These are phyloP conservation scores for Sinodicranocentrus sp. DNA, from an alignment of 2,888 invertebrate genomes.

Conservation along the genomic window DNA sequence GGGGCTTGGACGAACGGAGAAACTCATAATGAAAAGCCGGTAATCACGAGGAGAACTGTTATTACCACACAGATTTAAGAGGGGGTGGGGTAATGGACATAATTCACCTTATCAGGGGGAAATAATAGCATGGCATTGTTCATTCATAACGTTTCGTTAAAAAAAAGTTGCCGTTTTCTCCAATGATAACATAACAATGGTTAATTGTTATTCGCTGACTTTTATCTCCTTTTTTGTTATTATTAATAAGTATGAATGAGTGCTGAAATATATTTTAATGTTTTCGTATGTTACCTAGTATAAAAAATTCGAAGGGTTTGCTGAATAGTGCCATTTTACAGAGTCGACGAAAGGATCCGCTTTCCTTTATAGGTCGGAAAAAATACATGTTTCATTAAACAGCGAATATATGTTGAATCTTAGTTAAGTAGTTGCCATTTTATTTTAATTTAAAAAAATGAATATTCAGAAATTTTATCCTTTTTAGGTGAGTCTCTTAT, in stretches of 20 bases:
- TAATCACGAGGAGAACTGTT: constrained; percentile 75
- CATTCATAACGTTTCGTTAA: neutral
- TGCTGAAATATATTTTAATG: neutral
- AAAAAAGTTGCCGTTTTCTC: neutral
- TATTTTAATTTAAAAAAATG: neutral
- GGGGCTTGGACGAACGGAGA: constrained; percentile 62
- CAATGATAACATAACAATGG: neutral
- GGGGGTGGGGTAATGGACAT: neutral
- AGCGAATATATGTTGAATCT: neutral
- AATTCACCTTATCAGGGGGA: neutral
- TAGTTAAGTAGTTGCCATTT: neutral
- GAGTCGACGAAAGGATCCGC: neutral
- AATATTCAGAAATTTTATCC: neutral
- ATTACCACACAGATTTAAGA: constrained; percentile 74
- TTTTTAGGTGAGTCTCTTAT: no score
- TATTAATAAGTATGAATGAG: neutral
- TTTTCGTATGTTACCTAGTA: constrained; percentile 3
- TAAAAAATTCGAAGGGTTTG: neutral
- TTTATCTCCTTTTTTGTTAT: neutral
- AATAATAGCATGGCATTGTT: neutral
- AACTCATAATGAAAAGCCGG: constrained; percentile 71
- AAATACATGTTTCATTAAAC: neutral
- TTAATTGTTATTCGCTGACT: constrained; percentile 6
- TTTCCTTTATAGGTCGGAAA: neutral
- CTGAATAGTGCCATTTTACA: constrained; percentile 23